These are phyloP conservation scores for Halisarca cf. caerulea DNA, from an alignment of 37 sponge, comb jelly and placozoan species.

Conservation along the genomic window DNA sequence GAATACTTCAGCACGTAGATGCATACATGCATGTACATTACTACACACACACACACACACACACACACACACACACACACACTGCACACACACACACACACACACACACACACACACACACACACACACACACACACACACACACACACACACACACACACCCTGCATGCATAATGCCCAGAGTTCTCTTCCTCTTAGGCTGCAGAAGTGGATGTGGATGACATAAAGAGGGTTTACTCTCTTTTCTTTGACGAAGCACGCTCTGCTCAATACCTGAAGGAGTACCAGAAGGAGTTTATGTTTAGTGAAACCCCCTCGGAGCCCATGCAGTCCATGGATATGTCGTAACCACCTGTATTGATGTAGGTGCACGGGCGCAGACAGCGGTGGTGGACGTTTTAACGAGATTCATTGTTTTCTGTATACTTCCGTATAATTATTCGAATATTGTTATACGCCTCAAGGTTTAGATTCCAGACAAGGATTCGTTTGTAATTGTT, in stretches of 20 bases:
- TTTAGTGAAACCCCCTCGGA: conserved; percentile 55
- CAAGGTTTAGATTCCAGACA: neutral
- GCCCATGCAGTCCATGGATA: neutral
- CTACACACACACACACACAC: no score
- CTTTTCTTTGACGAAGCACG: conserved; percentile 93
- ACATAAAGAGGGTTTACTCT: conserved; percentile 94
- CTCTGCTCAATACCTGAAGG: conserved; percentile 91
- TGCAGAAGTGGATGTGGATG: conserved; percentile 93
- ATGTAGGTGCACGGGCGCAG: no score
- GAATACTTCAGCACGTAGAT: no score
- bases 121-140: no score
- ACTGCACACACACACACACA: no score
- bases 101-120: no score
- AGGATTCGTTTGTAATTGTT: no score
- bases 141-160: no score
- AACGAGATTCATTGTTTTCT: neutral
- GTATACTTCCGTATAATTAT: neutral
- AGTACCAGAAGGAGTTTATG: conserved; percentile 81
- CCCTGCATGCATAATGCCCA: no score
- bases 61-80: no score
- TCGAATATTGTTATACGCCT: conserved; percentile 5
- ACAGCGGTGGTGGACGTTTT: no score
- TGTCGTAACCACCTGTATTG: neutral
- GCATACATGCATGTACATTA: no score
- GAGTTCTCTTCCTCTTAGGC: conserved; percentile 50